Conservation (phyloP, 2,113 vertebrate species). For the Picathartes gymnocephalus region DNA sequence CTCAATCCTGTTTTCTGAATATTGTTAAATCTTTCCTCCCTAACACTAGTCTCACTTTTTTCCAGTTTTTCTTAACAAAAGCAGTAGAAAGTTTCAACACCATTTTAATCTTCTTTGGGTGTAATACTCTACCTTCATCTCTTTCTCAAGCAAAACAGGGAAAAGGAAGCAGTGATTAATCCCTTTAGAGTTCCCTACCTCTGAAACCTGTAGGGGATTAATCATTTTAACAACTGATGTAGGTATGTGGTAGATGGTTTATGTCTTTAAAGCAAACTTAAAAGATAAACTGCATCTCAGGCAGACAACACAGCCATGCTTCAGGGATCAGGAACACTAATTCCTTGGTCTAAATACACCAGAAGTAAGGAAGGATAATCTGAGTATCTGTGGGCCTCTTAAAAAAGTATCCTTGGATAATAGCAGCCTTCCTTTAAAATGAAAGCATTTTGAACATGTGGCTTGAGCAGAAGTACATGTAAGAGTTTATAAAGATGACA, state of each 20-base stretch:
- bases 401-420: not conserved
- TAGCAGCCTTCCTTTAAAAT: not conserved
- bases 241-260: not conserved
- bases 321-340: not conserved
- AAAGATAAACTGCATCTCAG: not conserved
- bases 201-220: not conserved
- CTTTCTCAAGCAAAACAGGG: not conserved
- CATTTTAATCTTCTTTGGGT: not conserved
- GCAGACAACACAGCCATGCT: not conserved
- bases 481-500: not conserved
- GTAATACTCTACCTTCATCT: not conserved
- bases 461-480: not conserved
- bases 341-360: not conserved
- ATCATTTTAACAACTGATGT: not conserved
- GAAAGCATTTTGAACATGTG: not conserved
- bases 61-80: not conserved
- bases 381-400: not conserved
- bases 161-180: not conserved
- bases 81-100: not conserved
- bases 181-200: not conserved
- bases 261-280: not conserved
- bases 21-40: not conserved
- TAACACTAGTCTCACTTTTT: not conserved
- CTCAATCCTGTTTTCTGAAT: not conserved
- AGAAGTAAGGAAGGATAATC: not conserved